Percentiles rank a stretch among this genome's conserved stretches.
These are phyloP conservation scores for Tolmerus cingulatus DNA, from an alignment of 2,888 invertebrate species.

Conservation along the genomic window DNA sequence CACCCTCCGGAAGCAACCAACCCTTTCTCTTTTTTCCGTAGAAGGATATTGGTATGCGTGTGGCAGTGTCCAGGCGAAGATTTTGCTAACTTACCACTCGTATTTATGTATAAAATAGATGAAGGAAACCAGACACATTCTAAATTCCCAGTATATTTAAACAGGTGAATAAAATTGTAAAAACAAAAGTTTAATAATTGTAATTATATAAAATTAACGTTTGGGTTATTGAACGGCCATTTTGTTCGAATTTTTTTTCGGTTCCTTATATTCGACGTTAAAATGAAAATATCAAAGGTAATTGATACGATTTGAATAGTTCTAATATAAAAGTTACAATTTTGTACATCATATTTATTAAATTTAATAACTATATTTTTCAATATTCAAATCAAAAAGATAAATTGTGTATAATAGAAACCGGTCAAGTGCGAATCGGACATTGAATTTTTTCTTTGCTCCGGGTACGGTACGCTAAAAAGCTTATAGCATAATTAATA, in stretches of 20 bases:
- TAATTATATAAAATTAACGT: constrained; percentile 34
- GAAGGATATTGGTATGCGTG: not conserved
- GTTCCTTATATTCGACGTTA: not conserved
- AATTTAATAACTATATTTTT: too few species aligned
- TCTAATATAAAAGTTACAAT: not conserved
- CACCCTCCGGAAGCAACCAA: not conserved
- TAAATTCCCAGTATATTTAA: constrained; percentile 25
- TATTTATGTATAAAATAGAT: constrained; percentile 19
- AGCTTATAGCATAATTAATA: too few species aligned
- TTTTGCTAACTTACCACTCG: not conserved
- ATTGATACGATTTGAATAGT: not conserved
- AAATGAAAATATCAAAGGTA: not conserved
- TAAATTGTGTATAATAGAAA: too few species aligned
- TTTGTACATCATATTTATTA: not conserved
- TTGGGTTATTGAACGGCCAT: constrained; percentile 31
- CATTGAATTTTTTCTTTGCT: too few species aligned
- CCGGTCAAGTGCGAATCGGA: too few species aligned
- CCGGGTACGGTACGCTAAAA: too few species aligned
- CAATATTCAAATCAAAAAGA: too few species aligned
- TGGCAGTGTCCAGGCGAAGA: not conserved
- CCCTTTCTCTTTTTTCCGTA: not conserved
- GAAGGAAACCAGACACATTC: constrained; percentile 10
- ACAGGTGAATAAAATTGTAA: constrained; percentile 31
- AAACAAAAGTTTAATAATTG: constrained; percentile 3
- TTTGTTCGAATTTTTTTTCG: not conserved